Evolutionary conservation across 1,140 invertebrate genomes (phyloP).

Genomic region (Lordiphosa mommai): DNA sequence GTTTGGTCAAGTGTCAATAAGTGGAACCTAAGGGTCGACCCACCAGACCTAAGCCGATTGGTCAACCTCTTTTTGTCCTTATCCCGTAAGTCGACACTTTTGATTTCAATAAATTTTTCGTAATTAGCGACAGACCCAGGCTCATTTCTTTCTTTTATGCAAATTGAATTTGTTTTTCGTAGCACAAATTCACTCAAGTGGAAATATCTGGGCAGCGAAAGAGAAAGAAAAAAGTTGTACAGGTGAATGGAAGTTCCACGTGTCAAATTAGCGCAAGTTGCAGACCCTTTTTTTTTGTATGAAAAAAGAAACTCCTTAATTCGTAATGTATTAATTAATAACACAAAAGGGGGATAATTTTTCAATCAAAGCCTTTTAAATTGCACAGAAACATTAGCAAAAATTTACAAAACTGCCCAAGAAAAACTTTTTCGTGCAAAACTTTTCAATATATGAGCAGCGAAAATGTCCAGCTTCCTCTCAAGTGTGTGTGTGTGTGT

Average conservation of each 20-base stretch:
- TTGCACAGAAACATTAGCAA: conserved; percentile 31
- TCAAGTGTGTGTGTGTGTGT: conserved; percentile 30
- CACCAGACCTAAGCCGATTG: conserved; percentile 44
- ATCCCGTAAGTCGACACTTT: conserved; percentile 53
- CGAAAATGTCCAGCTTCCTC: conserved; percentile 36
- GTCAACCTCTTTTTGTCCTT: not conserved
- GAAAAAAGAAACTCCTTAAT: conserved; percentile 2
- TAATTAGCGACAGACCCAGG: conserved; percentile 65
- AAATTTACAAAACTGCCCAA: conserved; percentile 26
- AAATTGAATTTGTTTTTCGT: conserved; percentile 41
- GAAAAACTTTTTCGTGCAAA: conserved; percentile 32
- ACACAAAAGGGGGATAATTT: not conserved
- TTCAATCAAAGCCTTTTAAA: conserved; percentile 7
- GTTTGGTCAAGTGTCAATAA: conserved; percentile 76
- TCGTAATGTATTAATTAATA: conserved; percentile 4
- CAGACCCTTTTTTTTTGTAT: not conserved
- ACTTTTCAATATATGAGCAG: conserved; percentile 54
- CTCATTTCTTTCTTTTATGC: conserved; percentile 46
- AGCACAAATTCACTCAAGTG: conserved; percentile 16
- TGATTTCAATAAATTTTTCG: conserved; percentile 73
- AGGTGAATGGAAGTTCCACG: conserved; percentile 8
- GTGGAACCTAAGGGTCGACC: conserved; percentile 31
- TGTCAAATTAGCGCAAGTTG: conserved; percentile 5
- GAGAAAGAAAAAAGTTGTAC: not conserved
- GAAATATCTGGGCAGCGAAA: not conserved